A percentile compares a stretch with the other conserved stretches of the same genome.
phyloP scores from a whole-genome alignment of 2,888 invertebrate genomes.

The Trachelus iudaicus region DNA sequence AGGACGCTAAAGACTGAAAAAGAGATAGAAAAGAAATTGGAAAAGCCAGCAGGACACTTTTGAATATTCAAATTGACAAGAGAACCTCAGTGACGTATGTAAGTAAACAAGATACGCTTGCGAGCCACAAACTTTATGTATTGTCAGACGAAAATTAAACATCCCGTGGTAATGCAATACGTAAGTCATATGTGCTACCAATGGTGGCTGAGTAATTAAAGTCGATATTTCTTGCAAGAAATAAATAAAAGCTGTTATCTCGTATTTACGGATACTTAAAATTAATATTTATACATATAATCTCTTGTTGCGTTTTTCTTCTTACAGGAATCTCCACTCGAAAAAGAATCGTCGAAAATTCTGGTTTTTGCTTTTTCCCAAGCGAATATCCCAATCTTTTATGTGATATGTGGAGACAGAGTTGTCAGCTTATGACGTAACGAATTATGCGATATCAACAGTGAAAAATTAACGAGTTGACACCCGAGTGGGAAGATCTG shows the following conservation, averaged over 20 bases:
- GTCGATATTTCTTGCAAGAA: not conserved
- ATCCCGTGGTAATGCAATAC: not conserved
- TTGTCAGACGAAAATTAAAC: not conserved
- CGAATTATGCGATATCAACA: slow-evolving; percentile 5
- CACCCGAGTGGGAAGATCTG: not conserved
- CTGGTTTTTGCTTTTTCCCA: not conserved
- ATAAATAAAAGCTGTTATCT: not conserved
- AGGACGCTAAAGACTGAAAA: not conserved
- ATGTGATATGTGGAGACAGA: not conserved
- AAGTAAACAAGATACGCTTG: not conserved
- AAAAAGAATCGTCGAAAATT: slow-evolving; percentile 11
- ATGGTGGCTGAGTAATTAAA: not conserved
- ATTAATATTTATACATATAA: not conserved
- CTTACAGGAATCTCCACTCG: not conserved
- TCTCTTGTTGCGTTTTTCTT: not conserved
- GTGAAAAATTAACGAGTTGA: slow-evolving; percentile 3
- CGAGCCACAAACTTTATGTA: not conserved
- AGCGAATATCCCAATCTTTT: not conserved
- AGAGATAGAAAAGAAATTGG: not conserved
- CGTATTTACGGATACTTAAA: not conserved
- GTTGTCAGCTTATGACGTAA: slow-evolving; percentile 3
- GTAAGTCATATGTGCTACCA: not conserved
- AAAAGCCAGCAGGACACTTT: not conserved
- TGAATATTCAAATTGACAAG: not conserved
- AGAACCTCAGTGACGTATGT: not conserved